These are phyloP conservation scores for Mormyrops attenuatus DNA, from an alignment of 2,797 vertebrate species.

Conservation along the genomic window DNA sequence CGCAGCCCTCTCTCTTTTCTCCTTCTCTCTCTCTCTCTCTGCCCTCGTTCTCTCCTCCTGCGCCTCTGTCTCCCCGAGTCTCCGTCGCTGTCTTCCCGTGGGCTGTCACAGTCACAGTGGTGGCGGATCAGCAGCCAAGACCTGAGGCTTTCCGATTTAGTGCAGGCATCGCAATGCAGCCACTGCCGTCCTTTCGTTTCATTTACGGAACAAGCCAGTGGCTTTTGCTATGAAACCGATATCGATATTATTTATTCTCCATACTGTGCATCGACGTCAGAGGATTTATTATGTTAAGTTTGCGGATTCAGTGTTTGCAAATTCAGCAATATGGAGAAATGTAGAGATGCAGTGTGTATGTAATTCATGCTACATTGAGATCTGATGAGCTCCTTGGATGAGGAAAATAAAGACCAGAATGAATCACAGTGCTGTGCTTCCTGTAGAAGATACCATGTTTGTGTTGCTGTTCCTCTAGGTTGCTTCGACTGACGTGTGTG, in stretches of 20 bases:
- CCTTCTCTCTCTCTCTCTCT: constrained; percentile 8
- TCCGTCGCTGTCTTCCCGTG: not conserved
- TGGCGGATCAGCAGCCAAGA: not conserved
- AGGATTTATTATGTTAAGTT: not conserved
- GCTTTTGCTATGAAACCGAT: not conserved
- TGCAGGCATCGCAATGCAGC: not conserved
- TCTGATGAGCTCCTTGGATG: not conserved
- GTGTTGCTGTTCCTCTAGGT: not conserved
- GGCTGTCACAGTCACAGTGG: not conserved
- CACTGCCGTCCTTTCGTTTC: not conserved
- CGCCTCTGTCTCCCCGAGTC: not conserved
- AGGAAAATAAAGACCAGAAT: not conserved
- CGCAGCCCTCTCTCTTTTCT: not conserved
- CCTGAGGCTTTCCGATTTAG: not conserved
- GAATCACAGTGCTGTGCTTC: not conserved
- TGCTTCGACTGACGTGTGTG: not conserved
- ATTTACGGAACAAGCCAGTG: not conserved
- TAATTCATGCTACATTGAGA: not conserved
- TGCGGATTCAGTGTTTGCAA: not conserved
- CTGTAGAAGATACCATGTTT: not conserved
- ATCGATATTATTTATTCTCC: not conserved
- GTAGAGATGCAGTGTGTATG: not conserved
- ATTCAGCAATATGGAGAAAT: not conserved
- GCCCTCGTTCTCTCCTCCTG: not conserved
- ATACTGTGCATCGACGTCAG: not conserved